Percentiles rank a stretch among this genome's conserved stretches.
phyloP scores from a whole-genome alignment of 2,113 vertebrate genomes.

The Callithrix jacchus region DNA sequence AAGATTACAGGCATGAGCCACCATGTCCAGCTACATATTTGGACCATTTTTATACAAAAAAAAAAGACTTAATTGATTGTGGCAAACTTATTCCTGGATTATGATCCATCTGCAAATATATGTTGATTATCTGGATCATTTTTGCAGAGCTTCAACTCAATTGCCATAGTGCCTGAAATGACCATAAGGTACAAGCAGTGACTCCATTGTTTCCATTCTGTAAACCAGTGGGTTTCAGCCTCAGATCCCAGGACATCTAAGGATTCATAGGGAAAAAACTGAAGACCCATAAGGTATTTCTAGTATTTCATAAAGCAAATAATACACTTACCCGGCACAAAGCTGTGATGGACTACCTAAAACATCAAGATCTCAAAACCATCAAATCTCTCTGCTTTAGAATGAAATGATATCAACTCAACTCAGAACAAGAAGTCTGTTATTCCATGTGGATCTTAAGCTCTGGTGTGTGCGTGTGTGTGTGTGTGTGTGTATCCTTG shows the following conservation, averaged over 20 bases:
- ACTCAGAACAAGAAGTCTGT: background rate
- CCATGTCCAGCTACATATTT: background rate
- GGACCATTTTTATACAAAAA: constrained; percentile 17
- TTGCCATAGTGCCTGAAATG: background rate
- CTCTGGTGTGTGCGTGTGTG: background rate
- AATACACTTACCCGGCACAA: background rate
- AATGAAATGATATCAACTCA: background rate
- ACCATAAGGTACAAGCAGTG: background rate
- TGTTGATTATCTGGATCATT: background rate
- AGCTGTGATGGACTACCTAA: background rate
- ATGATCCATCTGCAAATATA: constrained; percentile 44
- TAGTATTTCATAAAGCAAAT: constrained; percentile 13
- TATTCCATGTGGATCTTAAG: background rate
- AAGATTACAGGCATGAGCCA: too few species aligned
- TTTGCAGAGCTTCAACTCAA: constrained; percentile 3
- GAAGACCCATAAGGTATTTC: background rate
- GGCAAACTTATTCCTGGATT: constrained; percentile 12
- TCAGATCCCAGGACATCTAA: background rate
- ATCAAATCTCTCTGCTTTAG: background rate
- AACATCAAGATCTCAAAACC: background rate
- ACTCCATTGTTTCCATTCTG: background rate
- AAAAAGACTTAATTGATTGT: constrained; percentile 25
- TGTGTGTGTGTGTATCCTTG: background rate
- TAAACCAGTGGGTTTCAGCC: background rate
- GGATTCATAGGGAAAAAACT: background rate